Base-by-base conservation (phyloP, 2,113 vertebrate species). In the Taurulus bubalis region DNA sequence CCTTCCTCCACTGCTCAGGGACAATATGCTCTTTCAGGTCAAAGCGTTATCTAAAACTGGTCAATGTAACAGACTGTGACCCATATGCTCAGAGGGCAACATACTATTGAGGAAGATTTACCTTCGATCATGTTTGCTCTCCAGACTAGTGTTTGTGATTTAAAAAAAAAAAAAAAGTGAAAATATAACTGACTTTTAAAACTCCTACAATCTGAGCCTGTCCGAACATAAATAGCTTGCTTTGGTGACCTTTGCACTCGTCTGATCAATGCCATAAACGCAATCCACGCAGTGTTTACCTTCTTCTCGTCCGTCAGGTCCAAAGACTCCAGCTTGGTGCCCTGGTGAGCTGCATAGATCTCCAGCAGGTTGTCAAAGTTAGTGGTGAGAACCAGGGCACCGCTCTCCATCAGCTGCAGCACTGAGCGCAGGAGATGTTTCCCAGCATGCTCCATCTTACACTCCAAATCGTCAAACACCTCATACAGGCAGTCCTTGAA, bases 401-500 rank as follows among this genome's bases (percentile, higher is more conserved):
- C 98, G 0, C 97, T 96, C 84, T 98, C 98, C 98, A 99, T 99
- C 63, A 99, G 20, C 83, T 97, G 96, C 62, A 99, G 95, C 84
- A 99, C 97, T 0, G 98, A 98, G 71, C 96, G 95, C 49, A 99
- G 95, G 15, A 99, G 94, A 75, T 96, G 96, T 78, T 99, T 99
- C 74, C 98, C 98, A 0, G 95, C 94, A 18, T 98, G 96, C 94
- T 99, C 98, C 97, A 99, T 99, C 93, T 99, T 98, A 36, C 96
- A 96, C 83, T 98, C 97, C 93, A 99, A 91, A 88, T 97, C 96
- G 71, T 99, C 97, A 76, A 99, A 99, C 91, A 99, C 97, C 89
- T 99, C 97, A 0, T 98, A 99, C 2, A 99, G 95, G 87, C 97
- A 99, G 95, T 99, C 97, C 85, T 99, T 98, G 93, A 99, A 98